Base-by-base conservation (phyloP, 2,113 vertebrate species). In the Microcebus jonahi region DNA sequence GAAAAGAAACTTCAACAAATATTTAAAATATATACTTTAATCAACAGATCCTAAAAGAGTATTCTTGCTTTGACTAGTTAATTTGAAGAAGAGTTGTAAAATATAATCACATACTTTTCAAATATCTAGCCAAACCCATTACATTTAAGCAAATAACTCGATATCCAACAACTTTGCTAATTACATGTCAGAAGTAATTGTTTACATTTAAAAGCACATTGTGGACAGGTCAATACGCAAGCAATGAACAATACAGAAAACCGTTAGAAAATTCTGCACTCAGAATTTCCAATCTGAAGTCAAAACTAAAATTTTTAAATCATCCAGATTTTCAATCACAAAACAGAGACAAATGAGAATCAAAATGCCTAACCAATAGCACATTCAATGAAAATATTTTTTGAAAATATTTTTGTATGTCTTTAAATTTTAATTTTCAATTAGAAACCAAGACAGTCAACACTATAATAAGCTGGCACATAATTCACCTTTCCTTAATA, bases 401-500 rank as follows among this genome's bases (percentile, higher is more conserved):
- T 48, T 80, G 6, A 12, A 68, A 96, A 85, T 8, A 48, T n/a
- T 39, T 85, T 65, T 94, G 7, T 23, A 81, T 94, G 36, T 55
- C 36, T 81, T 88, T 91, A 88, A 82, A 77, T 77, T 79, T 86
- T 59, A 76, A 73, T 55, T 88, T 70, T 88, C n/a, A 73, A 75
- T 73, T 45, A 94, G 63, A 96, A 88, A 90, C 50, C 53, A 97
- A 94, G 50, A 92, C 3, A 79, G 34, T 84, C 45, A 94, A 57
- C 20, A 76, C 17, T 50, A 27, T 50, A 48, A 18, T 70, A 96
- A 27, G 42, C 42, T 27, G 53, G 27, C n/a, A 81, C 53, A 85
- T 85, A 96, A 94, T 55, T 94, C 27, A 91, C 25, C 63, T 91
- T 93, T 91, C 57, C 59, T 90, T 63, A 93, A 50, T 85, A 92